phyloP scores from a whole-genome alignment of 2,113 vertebrate genomes.

The Glaucomys volans region DNA sequence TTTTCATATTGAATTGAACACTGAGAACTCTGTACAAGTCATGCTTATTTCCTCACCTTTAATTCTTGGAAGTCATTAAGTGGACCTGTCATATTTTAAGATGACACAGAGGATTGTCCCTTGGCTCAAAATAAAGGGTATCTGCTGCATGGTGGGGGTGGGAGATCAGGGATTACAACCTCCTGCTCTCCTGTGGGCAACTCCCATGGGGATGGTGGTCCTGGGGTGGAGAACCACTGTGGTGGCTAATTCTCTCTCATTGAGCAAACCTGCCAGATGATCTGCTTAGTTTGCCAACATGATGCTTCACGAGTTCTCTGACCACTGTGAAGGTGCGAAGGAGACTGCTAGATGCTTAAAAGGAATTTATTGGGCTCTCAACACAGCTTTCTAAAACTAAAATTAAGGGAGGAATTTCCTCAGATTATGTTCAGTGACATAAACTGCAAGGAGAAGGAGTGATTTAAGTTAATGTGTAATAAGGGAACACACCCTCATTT shows the following conservation, averaged over 20 bases:
- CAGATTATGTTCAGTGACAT: conserved; percentile 73
- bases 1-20: not conserved
- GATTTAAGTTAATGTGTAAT: not conserved
- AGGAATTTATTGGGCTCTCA: conserved; percentile 71
- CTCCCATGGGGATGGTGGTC: not conserved
- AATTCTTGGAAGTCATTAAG: not conserved
- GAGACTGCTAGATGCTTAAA: conserved; percentile 50
- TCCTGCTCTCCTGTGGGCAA: not conserved
- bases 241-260: not conserved
- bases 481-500: not conserved
- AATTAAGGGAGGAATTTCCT: conserved; percentile 64
- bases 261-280: not conserved
- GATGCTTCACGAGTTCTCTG: conserved; percentile 74
- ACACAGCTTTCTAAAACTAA: conserved; percentile 78
- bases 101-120: not conserved
- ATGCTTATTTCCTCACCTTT: not conserved
- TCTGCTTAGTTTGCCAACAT: conserved; percentile 61
- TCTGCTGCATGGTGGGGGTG: not conserved
- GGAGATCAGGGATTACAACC: not conserved
- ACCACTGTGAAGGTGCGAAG: not conserved
- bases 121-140: not conserved
- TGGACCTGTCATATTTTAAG: not conserved
- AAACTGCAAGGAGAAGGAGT: conserved; percentile 69
- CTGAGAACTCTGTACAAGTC: not conserved
- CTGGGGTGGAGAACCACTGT: not conserved